Conservation (phyloP, 2,888 invertebrate species). For the Nemotelus nigrinus region DNA sequence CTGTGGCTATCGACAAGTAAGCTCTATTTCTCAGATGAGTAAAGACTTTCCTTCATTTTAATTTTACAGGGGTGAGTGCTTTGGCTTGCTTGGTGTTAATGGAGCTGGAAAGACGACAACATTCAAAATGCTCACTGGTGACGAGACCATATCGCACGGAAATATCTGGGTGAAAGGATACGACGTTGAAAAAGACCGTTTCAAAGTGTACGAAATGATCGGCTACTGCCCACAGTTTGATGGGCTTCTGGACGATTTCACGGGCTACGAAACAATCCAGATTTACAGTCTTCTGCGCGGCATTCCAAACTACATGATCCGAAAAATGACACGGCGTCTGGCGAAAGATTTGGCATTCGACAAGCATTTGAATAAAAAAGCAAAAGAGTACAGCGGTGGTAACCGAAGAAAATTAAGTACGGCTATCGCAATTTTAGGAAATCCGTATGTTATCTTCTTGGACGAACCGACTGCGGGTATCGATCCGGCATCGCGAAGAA, state of each 20-base stretch:
- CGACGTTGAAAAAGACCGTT: slow-evolving; percentile 66
- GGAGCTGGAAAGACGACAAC: slow-evolving; percentile 85
- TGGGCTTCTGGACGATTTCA: slow-evolving; percentile 72
- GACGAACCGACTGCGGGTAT: slow-evolving; percentile 68
- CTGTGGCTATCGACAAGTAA: slow-evolving; percentile 60
- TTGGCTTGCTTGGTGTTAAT: slow-evolving; percentile 79
- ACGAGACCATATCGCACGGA: slow-evolving; percentile 73
- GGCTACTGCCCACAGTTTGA: slow-evolving; percentile 75
- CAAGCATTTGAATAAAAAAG: slow-evolving; percentile 70
- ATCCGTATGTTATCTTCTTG: slow-evolving; percentile 73
- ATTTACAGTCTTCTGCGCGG: slow-evolving; percentile 72
- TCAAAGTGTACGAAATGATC: slow-evolving; percentile 68
- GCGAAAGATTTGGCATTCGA: slow-evolving; percentile 69
- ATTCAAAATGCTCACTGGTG: slow-evolving; percentile 85
- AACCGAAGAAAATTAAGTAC: slow-evolving; percentile 77
- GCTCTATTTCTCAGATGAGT: no score
- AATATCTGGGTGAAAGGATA: slow-evolving; percentile 71
- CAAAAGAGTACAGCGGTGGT: slow-evolving; percentile 71
- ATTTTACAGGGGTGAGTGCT: slow-evolving; percentile 70
- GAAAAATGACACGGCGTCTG: slow-evolving; percentile 62
- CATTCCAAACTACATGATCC: slow-evolving; percentile 58
- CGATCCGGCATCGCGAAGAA: slow-evolving; percentile 81
- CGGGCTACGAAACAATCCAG: slow-evolving; percentile 71
- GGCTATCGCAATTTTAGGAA: slow-evolving; percentile 74
- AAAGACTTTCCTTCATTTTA: no score